Percentiles rank a stretch among this genome's conserved stretches.
These are phyloP conservation scores for Trissolcus basalis DNA, from an alignment of 1,140 invertebrate species.

Conservation along the genomic window DNA sequence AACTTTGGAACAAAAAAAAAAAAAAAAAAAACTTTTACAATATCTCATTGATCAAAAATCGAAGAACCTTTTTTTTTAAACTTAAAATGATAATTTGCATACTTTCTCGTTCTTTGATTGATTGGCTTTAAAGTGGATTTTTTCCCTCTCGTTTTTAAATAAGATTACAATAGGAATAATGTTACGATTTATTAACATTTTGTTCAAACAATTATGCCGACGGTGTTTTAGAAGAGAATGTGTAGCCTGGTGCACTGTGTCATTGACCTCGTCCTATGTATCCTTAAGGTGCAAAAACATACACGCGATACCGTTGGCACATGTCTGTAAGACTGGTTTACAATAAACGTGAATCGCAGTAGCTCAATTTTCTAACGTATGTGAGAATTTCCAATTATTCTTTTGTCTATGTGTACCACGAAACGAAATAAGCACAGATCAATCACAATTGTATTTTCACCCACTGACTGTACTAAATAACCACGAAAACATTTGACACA, in stretches of 20 bases:
- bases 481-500: too few species aligned
- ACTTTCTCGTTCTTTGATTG: too few species aligned
- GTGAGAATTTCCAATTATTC: slow-evolving; percentile 27
- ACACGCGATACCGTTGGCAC: slow-evolving; percentile 73
- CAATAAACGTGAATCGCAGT: slow-evolving; percentile 24
- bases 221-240: slow-evolving; percentile 34
- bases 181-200: slow-evolving; percentile 6
- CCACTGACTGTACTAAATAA: too few species aligned
- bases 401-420: background rate
- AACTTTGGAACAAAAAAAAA: too few species aligned
- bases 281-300: slow-evolving; percentile 73
- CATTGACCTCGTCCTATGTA: slow-evolving; percentile 65
- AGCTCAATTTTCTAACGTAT: slow-evolving; percentile 36
- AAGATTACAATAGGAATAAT: too few species aligned
- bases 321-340: slow-evolving; percentile 60
- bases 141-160: too few species aligned
- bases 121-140: too few species aligned
- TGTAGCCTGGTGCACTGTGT: slow-evolving; percentile 45
- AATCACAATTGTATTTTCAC: slow-evolving; percentile 20
- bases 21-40: too few species aligned
- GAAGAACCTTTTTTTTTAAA: too few species aligned
- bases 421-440: slow-evolving; percentile 12
- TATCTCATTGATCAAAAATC: too few species aligned
- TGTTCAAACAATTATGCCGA: slow-evolving; percentile 43
- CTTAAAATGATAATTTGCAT: too few species aligned